These are phyloP conservation scores for Alloplasta piceator DNA, from an alignment of 2,888 invertebrate species.

Conservation along the genomic window DNA sequence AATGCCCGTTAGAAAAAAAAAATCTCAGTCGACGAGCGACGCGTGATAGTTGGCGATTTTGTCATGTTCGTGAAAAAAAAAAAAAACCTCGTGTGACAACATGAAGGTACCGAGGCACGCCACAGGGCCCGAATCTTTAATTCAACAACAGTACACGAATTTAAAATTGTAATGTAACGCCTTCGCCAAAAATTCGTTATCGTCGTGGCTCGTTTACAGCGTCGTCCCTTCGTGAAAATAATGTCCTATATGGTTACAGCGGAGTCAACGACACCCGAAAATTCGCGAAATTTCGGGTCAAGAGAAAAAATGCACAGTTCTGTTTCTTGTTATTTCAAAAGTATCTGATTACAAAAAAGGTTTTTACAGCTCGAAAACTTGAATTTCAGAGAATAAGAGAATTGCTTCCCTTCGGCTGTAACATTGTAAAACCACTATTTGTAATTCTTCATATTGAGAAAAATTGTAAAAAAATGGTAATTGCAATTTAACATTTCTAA, in stretches of 20 bases:
- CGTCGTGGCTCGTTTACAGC: slow-evolving; percentile 15
- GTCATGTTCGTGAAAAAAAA: slow-evolving; percentile 32
- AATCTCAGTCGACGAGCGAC: slow-evolving; percentile 23
- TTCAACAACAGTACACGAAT: slow-evolving; percentile 70
- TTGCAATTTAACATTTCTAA: no score
- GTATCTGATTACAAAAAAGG: not conserved
- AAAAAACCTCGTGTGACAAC: slow-evolving; percentile 26
- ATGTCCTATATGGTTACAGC: slow-evolving; percentile 18
- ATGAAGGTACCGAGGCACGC: slow-evolving; percentile 31
- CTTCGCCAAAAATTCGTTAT: slow-evolving; percentile 46
- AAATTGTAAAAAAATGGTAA: no score
- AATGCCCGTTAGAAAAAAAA: no score
- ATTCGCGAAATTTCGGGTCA: not conserved
- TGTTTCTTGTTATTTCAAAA: not conserved
- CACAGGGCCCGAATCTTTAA: slow-evolving; percentile 70
- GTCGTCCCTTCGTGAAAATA: slow-evolving; percentile 25
- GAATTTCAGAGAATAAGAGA: no score
- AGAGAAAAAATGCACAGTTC: not conserved
- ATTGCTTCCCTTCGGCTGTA: no score
- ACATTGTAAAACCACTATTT: no score
- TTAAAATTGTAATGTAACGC: slow-evolving; percentile 74
- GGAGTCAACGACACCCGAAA: slow-evolving; percentile 15
- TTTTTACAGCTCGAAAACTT: no score
- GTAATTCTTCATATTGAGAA: no score
- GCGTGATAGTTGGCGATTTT: slow-evolving; percentile 35